Evolutionary conservation across 2,113 vertebrate genomes (phyloP).

Genomic region (Sylvietta virens): DNA sequence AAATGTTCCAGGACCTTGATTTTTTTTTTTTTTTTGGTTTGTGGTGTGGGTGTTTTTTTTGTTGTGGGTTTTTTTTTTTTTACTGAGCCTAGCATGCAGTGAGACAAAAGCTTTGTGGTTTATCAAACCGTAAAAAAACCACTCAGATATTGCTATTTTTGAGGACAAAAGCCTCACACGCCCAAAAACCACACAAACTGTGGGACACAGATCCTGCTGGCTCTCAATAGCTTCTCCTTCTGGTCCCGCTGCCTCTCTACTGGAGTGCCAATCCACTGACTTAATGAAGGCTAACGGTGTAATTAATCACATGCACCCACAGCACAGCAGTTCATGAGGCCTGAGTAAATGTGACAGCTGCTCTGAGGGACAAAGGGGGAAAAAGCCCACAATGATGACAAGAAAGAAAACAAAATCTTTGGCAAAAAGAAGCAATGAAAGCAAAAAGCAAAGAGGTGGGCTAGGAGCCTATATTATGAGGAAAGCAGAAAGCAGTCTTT

Average conservation of each 20-base stretch:
- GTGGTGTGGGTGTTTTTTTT: too few species aligned
- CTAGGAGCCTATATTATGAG: neutral
- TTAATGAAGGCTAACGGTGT: constrained; percentile 57
- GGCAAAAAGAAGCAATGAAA: neutral
- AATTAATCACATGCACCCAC: constrained; percentile 36
- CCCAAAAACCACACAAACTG: neutral
- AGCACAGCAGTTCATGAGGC: constrained; percentile 12
- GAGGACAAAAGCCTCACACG: neutral
- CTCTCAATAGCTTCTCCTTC: constrained; percentile 42
- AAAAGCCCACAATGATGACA: neutral
- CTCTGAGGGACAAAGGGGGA: neutral
- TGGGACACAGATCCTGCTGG: neutral
- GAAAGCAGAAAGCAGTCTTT: neutral
- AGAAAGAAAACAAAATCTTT: neutral
- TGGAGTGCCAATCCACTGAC: neutral
- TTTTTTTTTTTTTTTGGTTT: neutral
- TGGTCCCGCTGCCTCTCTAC: constrained; percentile 8
- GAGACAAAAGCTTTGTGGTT: neutral
- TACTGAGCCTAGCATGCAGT: neutral
- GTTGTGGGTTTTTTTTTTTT: neutral
- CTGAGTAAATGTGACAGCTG: constrained; percentile 46
- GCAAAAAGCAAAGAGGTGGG: neutral
- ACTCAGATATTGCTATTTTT: neutral
- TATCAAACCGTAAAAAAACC: neutral
- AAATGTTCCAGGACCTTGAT: neutral